A percentile compares a stretch with the other conserved stretches of the same genome.
These are phyloP conservation scores for Octomys mimax DNA, from an alignment of 2,797 vertebrate species.

Conservation along the genomic window DNA sequence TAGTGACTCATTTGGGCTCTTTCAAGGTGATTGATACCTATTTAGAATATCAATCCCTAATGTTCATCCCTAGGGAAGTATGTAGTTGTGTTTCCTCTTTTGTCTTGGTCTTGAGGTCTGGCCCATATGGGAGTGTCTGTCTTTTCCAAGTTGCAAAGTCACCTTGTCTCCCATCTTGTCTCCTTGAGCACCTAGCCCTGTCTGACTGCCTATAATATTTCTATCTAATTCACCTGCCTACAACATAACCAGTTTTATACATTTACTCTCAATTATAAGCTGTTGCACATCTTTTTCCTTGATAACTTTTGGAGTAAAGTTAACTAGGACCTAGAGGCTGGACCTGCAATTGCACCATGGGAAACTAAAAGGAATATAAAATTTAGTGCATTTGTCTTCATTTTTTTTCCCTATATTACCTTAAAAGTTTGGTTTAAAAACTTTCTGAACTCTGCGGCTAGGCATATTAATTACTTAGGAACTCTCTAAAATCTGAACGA, in stretches of 20 bases:
- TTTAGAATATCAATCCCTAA: no score
- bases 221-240: no score
- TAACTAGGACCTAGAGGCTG: neutral
- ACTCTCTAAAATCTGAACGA: neutral
- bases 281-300: neutral
- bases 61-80: no score
- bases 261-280: neutral
- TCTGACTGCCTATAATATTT: no score
- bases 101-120: no score
- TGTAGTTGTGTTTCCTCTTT: no score
- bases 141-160: no score
- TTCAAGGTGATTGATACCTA: no score
- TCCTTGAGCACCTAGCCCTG: no score
- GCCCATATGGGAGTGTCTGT: no score
- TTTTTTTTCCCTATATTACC: neutral
- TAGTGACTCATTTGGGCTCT: no score
- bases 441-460: neutral
- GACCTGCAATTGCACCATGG: neutral
- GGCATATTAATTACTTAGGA: neutral
- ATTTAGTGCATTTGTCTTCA: neutral
- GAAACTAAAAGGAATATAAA: neutral
- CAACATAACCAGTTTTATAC: neutral
- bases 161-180: no score
- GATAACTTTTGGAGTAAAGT: neutral
- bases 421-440: neutral